Percentiles rank a stretch among this genome's conserved stretches.
phyloP scores from a whole-genome alignment of 1,140 invertebrate species.

The Hirudo medicinalis region DNA sequence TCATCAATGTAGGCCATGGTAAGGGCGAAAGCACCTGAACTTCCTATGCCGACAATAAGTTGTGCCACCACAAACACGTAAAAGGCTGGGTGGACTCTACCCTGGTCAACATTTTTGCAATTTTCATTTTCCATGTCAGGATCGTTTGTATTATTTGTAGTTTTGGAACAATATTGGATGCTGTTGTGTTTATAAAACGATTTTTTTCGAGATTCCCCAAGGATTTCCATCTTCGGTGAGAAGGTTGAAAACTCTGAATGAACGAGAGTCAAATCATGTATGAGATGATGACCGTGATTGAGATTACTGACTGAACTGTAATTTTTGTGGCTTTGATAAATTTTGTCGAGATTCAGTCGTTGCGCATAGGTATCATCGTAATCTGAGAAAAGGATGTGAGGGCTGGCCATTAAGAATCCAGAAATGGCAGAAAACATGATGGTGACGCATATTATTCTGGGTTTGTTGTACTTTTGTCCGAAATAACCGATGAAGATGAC shows the following conservation, averaged over 20 bases:
- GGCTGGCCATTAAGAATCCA: conserved; percentile 31
- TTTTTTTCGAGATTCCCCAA: background rate
- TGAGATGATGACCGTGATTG: too few species aligned
- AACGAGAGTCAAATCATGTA: background rate
- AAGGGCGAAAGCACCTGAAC: conserved; percentile 20
- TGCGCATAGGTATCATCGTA: background rate
- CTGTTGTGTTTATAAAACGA: too few species aligned
- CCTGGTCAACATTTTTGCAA: too few species aligned
- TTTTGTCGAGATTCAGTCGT: background rate
- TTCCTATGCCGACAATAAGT: conserved; percentile 17
- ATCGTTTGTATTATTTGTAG: background rate
- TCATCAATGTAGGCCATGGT: conserved; percentile 26
- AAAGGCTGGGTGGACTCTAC: conserved; percentile 15
- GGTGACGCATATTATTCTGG: conserved; percentile 28
- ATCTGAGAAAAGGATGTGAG: conserved; percentile 26
- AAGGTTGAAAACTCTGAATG: background rate
- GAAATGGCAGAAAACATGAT: conserved; percentile 30
- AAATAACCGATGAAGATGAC: conserved; percentile 30
- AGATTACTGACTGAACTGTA: background rate
- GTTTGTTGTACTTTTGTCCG: conserved; percentile 29
- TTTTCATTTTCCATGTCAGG: background rate
- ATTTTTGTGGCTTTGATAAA: background rate
- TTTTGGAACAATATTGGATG: conserved; percentile 1
- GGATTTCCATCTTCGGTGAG: background rate
- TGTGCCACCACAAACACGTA: conserved; percentile 15